phyloP scores from a whole-genome alignment of 1,140 invertebrate species.

The Samia ricini region DNA sequence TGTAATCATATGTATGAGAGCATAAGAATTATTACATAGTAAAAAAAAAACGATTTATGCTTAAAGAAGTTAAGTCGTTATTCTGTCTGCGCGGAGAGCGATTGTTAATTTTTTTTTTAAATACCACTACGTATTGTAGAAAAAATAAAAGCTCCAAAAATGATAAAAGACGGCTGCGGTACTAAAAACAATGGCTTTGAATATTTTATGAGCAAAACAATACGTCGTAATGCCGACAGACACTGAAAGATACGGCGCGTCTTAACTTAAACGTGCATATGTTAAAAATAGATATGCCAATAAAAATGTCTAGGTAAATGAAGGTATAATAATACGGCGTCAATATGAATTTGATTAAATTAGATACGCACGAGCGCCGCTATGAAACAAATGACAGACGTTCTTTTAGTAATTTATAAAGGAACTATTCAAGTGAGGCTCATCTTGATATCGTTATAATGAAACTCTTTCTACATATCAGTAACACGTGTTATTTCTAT shows the following conservation, averaged over 20 bases:
- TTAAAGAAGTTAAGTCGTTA: background rate
- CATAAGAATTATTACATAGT: background rate
- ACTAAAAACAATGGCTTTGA: slow-evolving; percentile 10
- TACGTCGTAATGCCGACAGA: slow-evolving; percentile 17
- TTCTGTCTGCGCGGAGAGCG: background rate
- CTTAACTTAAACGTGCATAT: slow-evolving; percentile 18
- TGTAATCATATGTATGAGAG: background rate
- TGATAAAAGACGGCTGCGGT: slow-evolving; percentile 1
- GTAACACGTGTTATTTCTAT: no score
- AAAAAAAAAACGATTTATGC: background rate
- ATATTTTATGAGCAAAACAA: slow-evolving; percentile 25
- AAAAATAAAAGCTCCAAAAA: slow-evolving; percentile 6
- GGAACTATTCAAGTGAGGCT: no score
- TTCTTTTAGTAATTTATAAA: no score
- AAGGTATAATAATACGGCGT: slow-evolving; percentile 56
- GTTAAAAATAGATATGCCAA: slow-evolving; percentile 46
- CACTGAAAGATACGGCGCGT: background rate
- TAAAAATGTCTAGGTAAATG: slow-evolving; percentile 47
- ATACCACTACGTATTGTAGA: background rate
- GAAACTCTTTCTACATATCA: no score
- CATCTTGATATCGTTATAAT: no score
- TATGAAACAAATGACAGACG: slow-evolving; percentile 31
- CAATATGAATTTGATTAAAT: slow-evolving; percentile 42
- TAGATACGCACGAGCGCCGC: slow-evolving; percentile 35
- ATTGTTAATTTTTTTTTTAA: background rate